Base-by-base conservation (phyloP, 1,140 invertebrate species). In the Drosophila varians region DNA sequence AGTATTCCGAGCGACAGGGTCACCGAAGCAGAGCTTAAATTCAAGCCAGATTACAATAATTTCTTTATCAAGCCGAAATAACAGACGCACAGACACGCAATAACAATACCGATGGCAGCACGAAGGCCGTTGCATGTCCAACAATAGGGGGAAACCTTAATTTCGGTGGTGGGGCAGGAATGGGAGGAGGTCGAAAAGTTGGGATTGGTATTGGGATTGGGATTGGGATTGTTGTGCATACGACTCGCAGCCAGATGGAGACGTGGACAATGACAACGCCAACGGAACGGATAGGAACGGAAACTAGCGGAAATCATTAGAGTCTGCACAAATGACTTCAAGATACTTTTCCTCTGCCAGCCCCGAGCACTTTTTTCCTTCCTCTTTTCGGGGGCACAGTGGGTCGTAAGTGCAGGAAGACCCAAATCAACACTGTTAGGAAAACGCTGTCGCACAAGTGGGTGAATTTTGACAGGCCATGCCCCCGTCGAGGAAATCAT, bases 241-340 rank as follows among this genome's bases (percentile, higher is more conserved):
- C 36, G 31, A 25, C 49, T 25, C 16, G 36, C 47, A 52, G 31
- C 49, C 36, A 46, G 60, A 60, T 53, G 46, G 46, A 45, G 54
- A 18, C 8, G 14, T 11, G 38, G 45, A 62, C 28, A 31, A 48
- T 55, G 69, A 74, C 76, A 57, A 62, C 60, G 76, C 76, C 65
- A 84, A 54, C 62, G 58, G 68, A 66, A 86, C 82, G 83, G 82
- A 87, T 87, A 77, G 58, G 68, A 66, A 86, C 82, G 83, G 82
- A 87, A 87, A 77, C 77, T 87, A 82, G 61, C 82, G 82, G 82
- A 87, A 87, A 87, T 87, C 82, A 87, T 87, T 87, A 87, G 82
- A 87, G 73, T 79, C 82, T 70, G 75, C 79, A 83, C 79, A 83
- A 83, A 83, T 83, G 82, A 87, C 82, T 87, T 58, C 62, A 76